phyloP scores from a whole-genome alignment of 2,113 vertebrate genomes.

The Poeciliopsis retropinna region DNA sequence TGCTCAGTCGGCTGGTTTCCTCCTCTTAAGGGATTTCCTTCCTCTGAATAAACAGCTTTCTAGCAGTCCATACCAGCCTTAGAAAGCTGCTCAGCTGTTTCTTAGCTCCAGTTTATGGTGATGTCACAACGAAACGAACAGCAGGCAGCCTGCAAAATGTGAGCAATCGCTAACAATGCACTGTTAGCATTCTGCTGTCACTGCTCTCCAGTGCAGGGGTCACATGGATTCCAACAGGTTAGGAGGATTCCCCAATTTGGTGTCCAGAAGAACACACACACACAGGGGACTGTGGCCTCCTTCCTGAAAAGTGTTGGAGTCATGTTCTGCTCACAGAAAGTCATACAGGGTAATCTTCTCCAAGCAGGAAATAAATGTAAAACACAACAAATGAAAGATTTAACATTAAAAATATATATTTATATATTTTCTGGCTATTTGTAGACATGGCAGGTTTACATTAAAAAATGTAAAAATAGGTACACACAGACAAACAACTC shows the following conservation, averaged over 20 bases:
- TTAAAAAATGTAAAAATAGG: too few relatives aligned
- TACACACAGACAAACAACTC: too few relatives aligned
- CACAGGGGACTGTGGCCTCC: too few relatives aligned
- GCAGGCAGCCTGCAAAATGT: slow-evolving; percentile 10
- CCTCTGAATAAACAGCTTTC: slow-evolving; percentile 27
- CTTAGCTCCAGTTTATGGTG: slow-evolving; percentile 42
- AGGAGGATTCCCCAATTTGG: not conserved
- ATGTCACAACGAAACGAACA: slow-evolving; percentile 36
- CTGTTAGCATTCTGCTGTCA: slow-evolving; percentile 47
- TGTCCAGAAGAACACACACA: not conserved
- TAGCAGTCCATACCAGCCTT: not conserved
- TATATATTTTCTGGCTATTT: too few relatives aligned
- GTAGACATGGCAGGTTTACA: too few relatives aligned
- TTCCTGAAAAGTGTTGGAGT: too few relatives aligned
- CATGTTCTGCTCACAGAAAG: too few relatives aligned
- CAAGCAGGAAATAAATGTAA: too few relatives aligned
- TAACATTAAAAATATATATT: too few relatives aligned
- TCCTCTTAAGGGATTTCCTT: not conserved
- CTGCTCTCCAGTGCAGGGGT: not conserved
- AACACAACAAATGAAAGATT: too few relatives aligned
- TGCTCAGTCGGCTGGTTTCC: not conserved
- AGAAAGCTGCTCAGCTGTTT: slow-evolving; percentile 1
- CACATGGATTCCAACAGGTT: slow-evolving; percentile 4
- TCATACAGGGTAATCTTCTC: too few relatives aligned
- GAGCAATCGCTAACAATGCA: slow-evolving; percentile 12